These are phyloP conservation scores for Hippocampus abdominalis DNA, from an alignment of 2,113 vertebrate genomes.

Conservation along the genomic window DNA sequence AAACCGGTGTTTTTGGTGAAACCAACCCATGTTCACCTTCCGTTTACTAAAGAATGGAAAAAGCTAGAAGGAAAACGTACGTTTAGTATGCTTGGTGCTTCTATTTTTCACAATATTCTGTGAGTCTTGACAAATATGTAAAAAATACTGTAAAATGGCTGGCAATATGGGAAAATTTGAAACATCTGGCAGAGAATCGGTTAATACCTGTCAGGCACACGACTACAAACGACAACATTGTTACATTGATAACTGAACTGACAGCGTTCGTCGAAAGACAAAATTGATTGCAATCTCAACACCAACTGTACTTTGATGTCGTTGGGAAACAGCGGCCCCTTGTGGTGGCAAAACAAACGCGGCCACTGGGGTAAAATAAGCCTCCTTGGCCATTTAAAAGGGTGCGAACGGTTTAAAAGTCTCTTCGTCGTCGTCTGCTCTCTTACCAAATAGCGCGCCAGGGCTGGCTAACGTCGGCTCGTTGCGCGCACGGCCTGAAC, in stretches of 20 bases:
- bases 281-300: neutral
- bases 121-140: no score
- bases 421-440: neutral
- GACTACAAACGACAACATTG: neutral
- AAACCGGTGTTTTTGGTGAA: no score
- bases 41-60: no score
- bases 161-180: no score
- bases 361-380: constrained; percentile 31
- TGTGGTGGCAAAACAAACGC: constrained; percentile 65
- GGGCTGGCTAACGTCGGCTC: neutral
- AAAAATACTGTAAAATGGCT: no score
- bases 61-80: no score
- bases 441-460: neutral
- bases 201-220: neutral
- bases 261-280: neutral
- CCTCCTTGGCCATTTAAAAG: constrained; percentile 31
- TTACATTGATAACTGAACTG: neutral
- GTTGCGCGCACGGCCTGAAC: neutral
- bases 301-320: neutral
- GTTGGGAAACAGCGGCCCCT: constrained; percentile 56
- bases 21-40: no score
- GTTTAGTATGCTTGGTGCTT: no score
- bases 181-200: neutral
- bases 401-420: neutral
- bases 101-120: no score